Base-by-base conservation (phyloP, 1,140 invertebrate genomes). In the Papilio glaucus region DNA sequence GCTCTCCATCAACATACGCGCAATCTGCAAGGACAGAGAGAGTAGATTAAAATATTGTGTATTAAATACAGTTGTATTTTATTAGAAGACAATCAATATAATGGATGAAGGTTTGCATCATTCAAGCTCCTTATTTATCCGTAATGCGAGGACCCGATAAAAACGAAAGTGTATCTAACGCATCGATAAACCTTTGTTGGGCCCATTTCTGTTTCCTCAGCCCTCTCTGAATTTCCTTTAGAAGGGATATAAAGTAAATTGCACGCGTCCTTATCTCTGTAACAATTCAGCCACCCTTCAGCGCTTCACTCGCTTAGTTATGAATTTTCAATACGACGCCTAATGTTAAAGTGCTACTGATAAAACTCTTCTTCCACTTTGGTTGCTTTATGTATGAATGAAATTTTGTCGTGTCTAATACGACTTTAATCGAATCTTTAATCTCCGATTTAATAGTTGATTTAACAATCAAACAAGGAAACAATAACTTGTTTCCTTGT, bases 111-210 rank as follows among this genome's bases (percentile, higher is more conserved):
- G 72, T n/a, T n/a, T n/a, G n/a, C n/a, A n/a, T 73, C 24, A 78
- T 78, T 72, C 62, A 71, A 71, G 49, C 13, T 75, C 70, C 39
- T 75, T 78, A 73, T 77, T 77, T 75, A 75, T 72, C 71, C 71
- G 71, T 77, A 76, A 79, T 76, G 76, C 75, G 37, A 63, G 62
- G 60, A 72, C 72, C 78, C 74, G 75, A 76, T 82, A 77, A 81
- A 80, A 75, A 75, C 76, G 76, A 81, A 74, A 77, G 39, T 60
- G 74, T 61, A 62, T 39, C 67, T 24, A 73, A 77, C 71, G 74
- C 73, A 72, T 73, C 77, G 76, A 80, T 80, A 85, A 85, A 82
- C 82, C 78, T 85, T 82, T 83, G 80, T 80, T 73, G 62, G 72
- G 76, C 49, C 63, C 73, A 73, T 78, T 78, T 75, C 68, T 77